Evolutionary conservation across 2,113 vertebrate species (phyloP), one percentile per base, ranked within the genome.

Genomic region (Spheniscus mendiculus): DNA sequence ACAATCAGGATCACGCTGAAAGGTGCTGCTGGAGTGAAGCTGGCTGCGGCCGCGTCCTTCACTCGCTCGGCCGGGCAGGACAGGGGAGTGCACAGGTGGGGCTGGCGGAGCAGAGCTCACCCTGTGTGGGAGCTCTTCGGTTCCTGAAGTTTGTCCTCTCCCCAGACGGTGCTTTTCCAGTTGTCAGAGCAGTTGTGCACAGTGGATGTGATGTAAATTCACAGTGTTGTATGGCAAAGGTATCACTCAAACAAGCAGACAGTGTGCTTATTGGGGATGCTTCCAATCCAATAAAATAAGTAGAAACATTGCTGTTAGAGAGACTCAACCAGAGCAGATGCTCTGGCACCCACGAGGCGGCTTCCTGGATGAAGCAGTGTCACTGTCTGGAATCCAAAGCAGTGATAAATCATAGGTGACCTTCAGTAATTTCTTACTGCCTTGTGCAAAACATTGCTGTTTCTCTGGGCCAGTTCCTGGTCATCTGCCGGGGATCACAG

Each of bases 391-490:
- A 80, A 69, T 52, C 18, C 56, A 25, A 69, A 88, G 88, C 72
- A 67, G 83, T 25, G 92, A 97, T 86, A 95, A 95, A 96, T 95
- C 65, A 17, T 12, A 89, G 86, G 88, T 89, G 95, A 95, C 94
- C 87, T 38, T 67, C 90, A 87, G 80, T 74, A 44, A 96, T 92
- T 87, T 89, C 81, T 82, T 77, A 36, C 42, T 92, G 95, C 94
- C 88, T 92, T 9, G 83, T 83, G 93, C 61, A 82, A 81, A 89
- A 15, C 50, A 2, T 58, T 19, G 85, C 79, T 58, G 74, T 9
- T 79, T 80, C 92, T n/a, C 71, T 22, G 83, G 85, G 85, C 70
- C 11, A 2, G 15, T 27, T 93, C 23, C 58, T 61, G 63, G 84
- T 83, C 65, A 27, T 38, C 89, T 63, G 76, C 87, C 73, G 63